These are phyloP conservation scores for Leptatherina wallacei DNA, from an alignment of 2,797 vertebrate species.

Conservation along the genomic window DNA sequence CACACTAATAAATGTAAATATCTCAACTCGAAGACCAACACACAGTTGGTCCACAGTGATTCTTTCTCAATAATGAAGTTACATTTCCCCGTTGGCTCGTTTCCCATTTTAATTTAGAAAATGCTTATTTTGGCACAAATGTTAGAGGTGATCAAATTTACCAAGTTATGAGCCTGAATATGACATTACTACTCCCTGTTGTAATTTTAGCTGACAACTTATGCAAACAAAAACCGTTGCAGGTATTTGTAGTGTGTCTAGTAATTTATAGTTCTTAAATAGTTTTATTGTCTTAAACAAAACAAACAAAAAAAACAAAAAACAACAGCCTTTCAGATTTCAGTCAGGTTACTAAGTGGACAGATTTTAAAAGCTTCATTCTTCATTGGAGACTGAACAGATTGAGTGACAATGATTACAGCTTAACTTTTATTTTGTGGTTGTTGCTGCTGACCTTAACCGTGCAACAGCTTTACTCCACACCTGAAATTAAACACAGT, in stretches of 20 bases:
- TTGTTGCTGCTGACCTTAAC: constrained; percentile 50
- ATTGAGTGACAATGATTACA: constrained; percentile 61
- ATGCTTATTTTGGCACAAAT: constrained; percentile 73
- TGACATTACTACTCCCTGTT: not conserved
- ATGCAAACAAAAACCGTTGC: constrained; percentile 13
- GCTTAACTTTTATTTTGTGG: constrained; percentile 49
- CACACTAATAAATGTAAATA: constrained; percentile 43
- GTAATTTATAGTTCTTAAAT: constrained; percentile 29
- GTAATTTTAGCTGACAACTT: constrained; percentile 10
- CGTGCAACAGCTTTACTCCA: constrained; percentile 62
- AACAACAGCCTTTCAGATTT: constrained; percentile 60
- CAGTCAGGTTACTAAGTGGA: constrained; percentile 63
- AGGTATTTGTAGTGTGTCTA: constrained; percentile 33
- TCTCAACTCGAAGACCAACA: constrained; percentile 55
- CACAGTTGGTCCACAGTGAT: constrained; percentile 37
- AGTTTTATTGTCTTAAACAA: constrained; percentile 37
- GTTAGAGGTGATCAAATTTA: constrained; percentile 43
- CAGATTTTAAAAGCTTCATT: constrained; percentile 61
- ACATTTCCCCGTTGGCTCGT: constrained; percentile 23
- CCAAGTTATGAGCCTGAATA: constrained; percentile 24
- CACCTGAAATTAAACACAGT: constrained; percentile 72
- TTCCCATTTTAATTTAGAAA: constrained; percentile 34
- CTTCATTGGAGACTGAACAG: constrained; percentile 68
- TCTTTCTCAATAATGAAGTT: constrained; percentile 26
- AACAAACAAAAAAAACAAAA: not conserved